phyloP scores from a whole-genome alignment of 2,888 invertebrate genomes.

The Zygaena filipendulae region DNA sequence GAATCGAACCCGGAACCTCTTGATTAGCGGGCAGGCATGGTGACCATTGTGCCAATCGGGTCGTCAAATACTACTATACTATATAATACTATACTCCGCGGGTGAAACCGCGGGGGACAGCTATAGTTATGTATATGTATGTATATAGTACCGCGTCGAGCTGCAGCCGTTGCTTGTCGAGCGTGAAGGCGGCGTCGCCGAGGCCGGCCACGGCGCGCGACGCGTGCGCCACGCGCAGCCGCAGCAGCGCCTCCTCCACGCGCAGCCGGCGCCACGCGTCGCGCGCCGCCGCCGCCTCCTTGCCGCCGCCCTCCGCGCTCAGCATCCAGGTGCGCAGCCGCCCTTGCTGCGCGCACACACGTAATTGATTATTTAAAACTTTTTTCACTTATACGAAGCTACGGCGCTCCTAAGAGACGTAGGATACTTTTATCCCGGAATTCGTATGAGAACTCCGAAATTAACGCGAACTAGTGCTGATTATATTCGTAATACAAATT shows the following conservation, averaged over 20 bases:
- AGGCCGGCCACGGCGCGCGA: conserved; percentile 72
- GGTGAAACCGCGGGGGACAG: too few relatives aligned
- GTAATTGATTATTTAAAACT: background rate
- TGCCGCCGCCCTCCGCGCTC: conserved; percentile 46
- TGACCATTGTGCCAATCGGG: too few relatives aligned
- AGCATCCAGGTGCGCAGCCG: conserved; percentile 41
- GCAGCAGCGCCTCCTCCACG: conserved; percentile 72
- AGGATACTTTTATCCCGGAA: too few relatives aligned
- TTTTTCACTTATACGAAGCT: background rate
- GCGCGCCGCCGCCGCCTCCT: conserved; percentile 29
- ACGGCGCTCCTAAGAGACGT: too few relatives aligned
- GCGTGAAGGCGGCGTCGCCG: conserved; percentile 71
- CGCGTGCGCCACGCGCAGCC: conserved; percentile 74
- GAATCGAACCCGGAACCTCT: too few relatives aligned
- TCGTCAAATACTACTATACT: too few relatives aligned
- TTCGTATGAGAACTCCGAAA: too few relatives aligned
- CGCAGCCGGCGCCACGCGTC: conserved; percentile 39
- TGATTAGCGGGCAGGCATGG: too few relatives aligned
- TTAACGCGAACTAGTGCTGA: too few relatives aligned
- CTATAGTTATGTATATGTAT: too few relatives aligned
- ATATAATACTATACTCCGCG: too few relatives aligned
- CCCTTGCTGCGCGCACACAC: conserved; percentile 33
- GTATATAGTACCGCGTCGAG: conserved; percentile 80
- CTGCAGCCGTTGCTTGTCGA: conserved; percentile 76
- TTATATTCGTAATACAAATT: too few relatives aligned